These are phyloP conservation scores for Lepeophtheirus salmonis DNA, from an alignment of 1,140 invertebrate genomes.

Conservation along the genomic window DNA sequence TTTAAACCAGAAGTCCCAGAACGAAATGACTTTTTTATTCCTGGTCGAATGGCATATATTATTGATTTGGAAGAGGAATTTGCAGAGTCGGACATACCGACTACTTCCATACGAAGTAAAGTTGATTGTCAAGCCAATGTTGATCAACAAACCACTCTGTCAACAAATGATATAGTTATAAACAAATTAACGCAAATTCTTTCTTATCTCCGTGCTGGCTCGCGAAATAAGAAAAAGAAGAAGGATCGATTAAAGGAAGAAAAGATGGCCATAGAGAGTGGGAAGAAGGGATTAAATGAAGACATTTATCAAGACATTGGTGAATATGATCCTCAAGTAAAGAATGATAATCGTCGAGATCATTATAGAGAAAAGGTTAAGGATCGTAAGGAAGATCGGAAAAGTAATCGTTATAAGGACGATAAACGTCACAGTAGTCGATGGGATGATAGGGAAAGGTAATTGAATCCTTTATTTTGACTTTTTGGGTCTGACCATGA, in stretches of 20 bases:
- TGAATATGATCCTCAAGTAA: not conserved
- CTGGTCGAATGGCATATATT: constrained; percentile 92
- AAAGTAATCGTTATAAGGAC: not conserved
- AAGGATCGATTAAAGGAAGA: constrained; percentile 31
- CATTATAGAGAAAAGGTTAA: not conserved
- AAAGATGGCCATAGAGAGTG: not conserved
- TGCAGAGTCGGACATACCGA: constrained; percentile 79
- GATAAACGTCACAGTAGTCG: not conserved
- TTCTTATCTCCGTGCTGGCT: constrained; percentile 52
- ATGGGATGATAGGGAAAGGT: constrained; percentile 3
- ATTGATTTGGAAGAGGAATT: constrained; percentile 84
- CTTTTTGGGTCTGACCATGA: no score
- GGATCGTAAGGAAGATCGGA: not conserved
- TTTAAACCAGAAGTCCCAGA: constrained; percentile 29
- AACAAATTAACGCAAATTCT: constrained; percentile 94
- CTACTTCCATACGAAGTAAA: constrained; percentile 81
- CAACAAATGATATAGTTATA: constrained; percentile 85
- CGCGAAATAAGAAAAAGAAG: constrained; percentile 48
- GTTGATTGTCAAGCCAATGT: constrained; percentile 64
- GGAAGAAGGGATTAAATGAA: not conserved
- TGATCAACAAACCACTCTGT: constrained; percentile 48
- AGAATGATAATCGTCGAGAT: not conserved
- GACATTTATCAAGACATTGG: not conserved
- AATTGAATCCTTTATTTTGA: no score
- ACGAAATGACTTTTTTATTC: constrained; percentile 82